Evolutionary conservation across 2,113 vertebrate genomes (phyloP), one percentile per base, ranked within the genome.

Genomic region (Epinephelus lanceolatus): DNA sequence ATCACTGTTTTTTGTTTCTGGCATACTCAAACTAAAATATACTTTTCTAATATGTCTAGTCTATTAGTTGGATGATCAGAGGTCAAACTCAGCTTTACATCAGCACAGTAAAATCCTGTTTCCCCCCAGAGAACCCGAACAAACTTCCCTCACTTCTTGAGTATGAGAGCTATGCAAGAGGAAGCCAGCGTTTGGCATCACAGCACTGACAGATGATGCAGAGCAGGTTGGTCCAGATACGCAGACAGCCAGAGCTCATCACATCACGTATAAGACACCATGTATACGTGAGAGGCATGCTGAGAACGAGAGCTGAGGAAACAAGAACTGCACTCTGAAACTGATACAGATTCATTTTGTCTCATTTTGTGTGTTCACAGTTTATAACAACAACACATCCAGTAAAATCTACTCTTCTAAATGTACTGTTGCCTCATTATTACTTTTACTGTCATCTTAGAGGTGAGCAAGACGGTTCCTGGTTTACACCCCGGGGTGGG

Each of bases 181-280:
- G 72, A 51, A 70, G 57, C 18, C 17, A 49, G 55, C 4, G 47
- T 59, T 66, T 60, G 15, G 71, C 71, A 67, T 47, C 10, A 1
- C 61, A 1, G 55, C 51, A 40, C 63, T 91, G 92, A 93, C 90
- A 89, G 80, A 80, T 83, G 86, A 91, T 62, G 87, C 23, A 53
- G 66, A 91, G 87, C 92, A 88, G 90, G 92, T 93, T 86, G 80
- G 65, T 76, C 76, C 73, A 78, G 57, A 85, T 74, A 12, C 18
- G 30, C 45, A 65, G 74, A 70, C 68, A 76, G 42, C 27, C 56
- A 40, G 37, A 63, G 52, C 25, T 82, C 76, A 49, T 69, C 47
- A 42, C 53, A 71, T 30, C 7, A 71, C 8, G 49, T 23, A 67
- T 10, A 47, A 11, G 49, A 61, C 45, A 52, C 8, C 0, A 0